A percentile compares a stretch with the other conserved stretches of the same genome.
These are phyloP conservation scores for Miniopterus natalensis DNA, from an alignment of 2,113 vertebrate genomes.

Conservation along the genomic window DNA sequence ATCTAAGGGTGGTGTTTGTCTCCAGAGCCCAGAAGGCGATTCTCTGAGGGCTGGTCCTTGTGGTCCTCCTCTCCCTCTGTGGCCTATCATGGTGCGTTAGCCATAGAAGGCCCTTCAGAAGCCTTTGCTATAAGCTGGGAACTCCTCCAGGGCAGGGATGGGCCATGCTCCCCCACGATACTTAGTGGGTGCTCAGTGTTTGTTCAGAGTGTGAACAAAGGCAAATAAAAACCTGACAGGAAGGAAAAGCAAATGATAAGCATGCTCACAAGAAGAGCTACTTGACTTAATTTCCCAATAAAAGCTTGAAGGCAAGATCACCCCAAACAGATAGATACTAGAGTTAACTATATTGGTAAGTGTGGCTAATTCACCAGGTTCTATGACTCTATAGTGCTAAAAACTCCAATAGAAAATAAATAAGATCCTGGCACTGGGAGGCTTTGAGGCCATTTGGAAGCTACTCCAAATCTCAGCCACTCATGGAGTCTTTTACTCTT, in stretches of 20 bases:
- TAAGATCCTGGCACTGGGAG: not conserved
- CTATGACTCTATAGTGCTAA: not conserved
- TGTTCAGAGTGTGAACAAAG: not conserved
- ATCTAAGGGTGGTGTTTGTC: not conserved
- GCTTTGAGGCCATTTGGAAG: not conserved
- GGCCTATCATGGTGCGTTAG: not conserved
- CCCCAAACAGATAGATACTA: not conserved
- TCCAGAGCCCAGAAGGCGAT: not conserved
- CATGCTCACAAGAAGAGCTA: not conserved
- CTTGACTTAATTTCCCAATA: conserved; percentile 1
- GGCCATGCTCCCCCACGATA: not conserved
- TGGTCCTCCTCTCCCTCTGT: not conserved
- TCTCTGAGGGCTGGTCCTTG: not conserved
- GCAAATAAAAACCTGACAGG: not conserved
- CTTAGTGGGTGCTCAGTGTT: not conserved
- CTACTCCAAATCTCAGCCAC: not conserved
- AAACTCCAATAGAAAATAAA: not conserved
- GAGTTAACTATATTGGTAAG: not conserved
- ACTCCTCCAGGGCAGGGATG: not conserved
- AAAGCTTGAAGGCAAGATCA: not conserved
- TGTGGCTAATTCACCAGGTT: not conserved
- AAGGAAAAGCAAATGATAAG: not conserved
- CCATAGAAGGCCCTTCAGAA: not conserved
- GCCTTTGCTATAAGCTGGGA: not conserved
- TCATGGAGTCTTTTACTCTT: not conserved